Evolutionary conservation across 2,888 invertebrate species (phyloP).

Genomic region (Heliconius hortense): DNA sequence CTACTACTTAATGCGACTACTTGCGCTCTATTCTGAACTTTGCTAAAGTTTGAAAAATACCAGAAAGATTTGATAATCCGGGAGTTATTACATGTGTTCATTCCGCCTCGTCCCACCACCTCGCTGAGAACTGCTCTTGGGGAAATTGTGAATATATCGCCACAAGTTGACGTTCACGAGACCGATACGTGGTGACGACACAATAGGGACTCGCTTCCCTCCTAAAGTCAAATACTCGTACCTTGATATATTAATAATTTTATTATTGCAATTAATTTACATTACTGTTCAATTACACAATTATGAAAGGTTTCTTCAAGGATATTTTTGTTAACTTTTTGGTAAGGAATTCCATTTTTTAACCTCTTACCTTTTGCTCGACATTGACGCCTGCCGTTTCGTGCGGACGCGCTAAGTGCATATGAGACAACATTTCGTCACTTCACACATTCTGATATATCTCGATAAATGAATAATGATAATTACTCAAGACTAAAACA

Average conservation of each 20-base stretch:
- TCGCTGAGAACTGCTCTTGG: neutral
- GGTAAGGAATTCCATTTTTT: constrained; percentile 12
- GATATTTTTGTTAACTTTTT: constrained; percentile 17
- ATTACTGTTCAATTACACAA: constrained; percentile 1
- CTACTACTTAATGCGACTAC: no score
- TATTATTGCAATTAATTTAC: constrained; percentile 6
- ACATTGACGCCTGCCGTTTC: constrained; percentile 16
- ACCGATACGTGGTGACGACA: neutral
- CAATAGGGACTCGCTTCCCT: neutral
- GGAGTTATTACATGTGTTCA: no score
- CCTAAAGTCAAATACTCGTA: neutral
- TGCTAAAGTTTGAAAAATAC: neutral
- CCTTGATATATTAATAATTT: constrained; percentile 7
- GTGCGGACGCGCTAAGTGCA: constrained; percentile 8
- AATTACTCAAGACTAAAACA: neutral
- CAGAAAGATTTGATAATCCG: no score
- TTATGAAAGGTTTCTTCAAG: constrained; percentile 20
- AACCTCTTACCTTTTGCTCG: constrained; percentile 23
- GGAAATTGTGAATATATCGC: neutral
- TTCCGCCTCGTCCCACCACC: no score
- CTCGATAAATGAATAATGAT: neutral
- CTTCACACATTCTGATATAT: neutral
- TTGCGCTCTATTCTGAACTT: neutral
- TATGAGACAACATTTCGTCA: constrained; percentile 1
- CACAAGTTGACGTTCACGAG: neutral